Base-by-base conservation (phyloP, 2,113 vertebrate genomes). In the Aphyosemion australe region DNA sequence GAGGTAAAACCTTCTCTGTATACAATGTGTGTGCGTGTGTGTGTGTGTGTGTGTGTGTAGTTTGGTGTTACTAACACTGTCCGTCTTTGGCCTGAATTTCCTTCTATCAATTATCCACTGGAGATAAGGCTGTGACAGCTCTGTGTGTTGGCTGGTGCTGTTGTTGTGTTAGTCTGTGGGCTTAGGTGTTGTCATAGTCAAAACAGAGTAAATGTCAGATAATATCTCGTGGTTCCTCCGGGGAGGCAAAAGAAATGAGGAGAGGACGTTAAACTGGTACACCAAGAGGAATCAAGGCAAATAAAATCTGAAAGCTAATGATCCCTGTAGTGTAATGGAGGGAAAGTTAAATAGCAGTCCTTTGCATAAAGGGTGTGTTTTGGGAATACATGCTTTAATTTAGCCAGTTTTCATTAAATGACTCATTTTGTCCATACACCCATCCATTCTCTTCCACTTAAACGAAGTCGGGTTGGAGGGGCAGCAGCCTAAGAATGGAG, bases 41-140 rank as follows among this genome's bases (percentile, higher is more conserved):
- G 34, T 37, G 34, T 37, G 34, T 37, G 34, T 4, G 34, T 50
- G 42, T 70, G 71, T 53, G 8, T 32, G 31, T 54, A 37, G 56
- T 53, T 69, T 32, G 1, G 71, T 78, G 79, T 82, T 77, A 70
- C 61, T 61, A 57, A 34, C 11, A 8, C 46, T 76, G 59, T 66
- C 50, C 26, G 57, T 78, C 59, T 47, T n/a, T 41, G 58, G 47
- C 70, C 65, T 56, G 80, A 72, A 73, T 82, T 61, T 77, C 69
- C 81, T 78, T 75, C 61, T 12, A 80, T 85, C 80, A 81, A 59
- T 83, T 77, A 79, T 46, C 42, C 15, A 52, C 19, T 65, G 45
- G 63, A 61, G 66, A 83, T 74, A 77, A 61, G 69, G 34, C 16
- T 18, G 8, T 69, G 78, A 31, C 77, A 69, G 80, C 65, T 66